A percentile compares a stretch with the other conserved stretches of the same genome.
These are phyloP conservation scores for Heliconius nattereri DNA, from an alignment of 1,140 invertebrate genomes.

Conservation along the genomic window DNA sequence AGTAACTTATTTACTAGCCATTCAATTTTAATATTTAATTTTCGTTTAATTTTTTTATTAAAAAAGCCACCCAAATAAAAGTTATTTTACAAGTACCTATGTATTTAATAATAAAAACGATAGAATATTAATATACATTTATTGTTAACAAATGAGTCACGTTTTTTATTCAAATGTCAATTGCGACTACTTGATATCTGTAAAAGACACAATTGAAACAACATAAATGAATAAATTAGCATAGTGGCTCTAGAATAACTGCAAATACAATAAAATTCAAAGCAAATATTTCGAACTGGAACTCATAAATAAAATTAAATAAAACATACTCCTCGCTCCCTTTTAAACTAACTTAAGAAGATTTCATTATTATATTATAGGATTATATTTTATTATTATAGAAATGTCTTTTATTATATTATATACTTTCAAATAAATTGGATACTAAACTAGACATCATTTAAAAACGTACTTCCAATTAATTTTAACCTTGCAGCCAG, in stretches of 20 bases:
- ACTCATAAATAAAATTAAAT: no score
- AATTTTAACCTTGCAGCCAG: conserved; percentile 7
- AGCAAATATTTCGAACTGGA: no score
- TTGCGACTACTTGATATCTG: conserved; percentile 28
- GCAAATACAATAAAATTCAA: neutral
- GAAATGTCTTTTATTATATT: no score
- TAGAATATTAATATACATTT: neutral
- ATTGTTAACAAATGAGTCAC: conserved; percentile 21
- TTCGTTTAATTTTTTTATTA: neutral
- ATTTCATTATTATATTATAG: no score
- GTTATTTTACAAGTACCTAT: neutral
- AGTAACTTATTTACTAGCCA: neutral
- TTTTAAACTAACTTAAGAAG: no score
- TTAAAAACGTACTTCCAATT: neutral
- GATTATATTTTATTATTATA: no score
- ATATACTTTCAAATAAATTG: neutral
- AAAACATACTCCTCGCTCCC: no score
- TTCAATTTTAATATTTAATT: neutral
- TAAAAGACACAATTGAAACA: conserved; percentile 28
- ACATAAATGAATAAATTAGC: neutral
- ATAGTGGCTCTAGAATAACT: neutral
- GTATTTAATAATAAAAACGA: neutral
- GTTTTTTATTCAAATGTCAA: conserved; percentile 32
- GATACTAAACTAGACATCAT: neutral
- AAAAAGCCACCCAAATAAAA: neutral